These are phyloP conservation scores for Tetropium fuscum DNA, from an alignment of 2,888 invertebrate species.

Conservation along the genomic window DNA sequence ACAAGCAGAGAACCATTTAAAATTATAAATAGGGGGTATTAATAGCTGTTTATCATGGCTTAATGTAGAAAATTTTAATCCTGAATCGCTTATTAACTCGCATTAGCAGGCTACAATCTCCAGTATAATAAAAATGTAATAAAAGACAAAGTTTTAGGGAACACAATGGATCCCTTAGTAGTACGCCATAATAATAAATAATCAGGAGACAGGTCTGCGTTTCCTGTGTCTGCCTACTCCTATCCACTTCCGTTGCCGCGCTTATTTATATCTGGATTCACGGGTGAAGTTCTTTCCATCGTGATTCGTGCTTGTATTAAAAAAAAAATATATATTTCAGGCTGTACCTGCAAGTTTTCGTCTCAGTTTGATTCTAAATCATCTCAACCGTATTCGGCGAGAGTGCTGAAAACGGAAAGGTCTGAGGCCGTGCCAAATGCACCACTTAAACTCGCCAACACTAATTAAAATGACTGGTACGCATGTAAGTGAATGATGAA, in stretches of 20 bases:
- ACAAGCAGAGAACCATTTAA: not conserved
- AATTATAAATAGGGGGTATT: conserved; percentile 17
- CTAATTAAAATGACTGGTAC: conserved; percentile 52
- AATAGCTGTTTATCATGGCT: conserved; percentile 21
- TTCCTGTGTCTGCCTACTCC: conserved; percentile 56
- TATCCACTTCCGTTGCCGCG: conserved; percentile 21
- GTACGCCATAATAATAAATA: conserved; percentile 63
- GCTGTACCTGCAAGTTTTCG: not conserved
- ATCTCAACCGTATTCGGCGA: conserved; percentile 32
- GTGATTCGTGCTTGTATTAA: conserved; percentile 5
- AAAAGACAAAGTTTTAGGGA: conserved; percentile 49
- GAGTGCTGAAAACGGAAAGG: conserved; percentile 43
- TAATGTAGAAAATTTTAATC: conserved; percentile 32
- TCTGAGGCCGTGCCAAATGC: conserved; percentile 49
- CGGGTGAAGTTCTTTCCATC: conserved; percentile 1
- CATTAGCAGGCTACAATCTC: conserved; percentile 25
- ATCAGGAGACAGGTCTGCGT: conserved; percentile 58
- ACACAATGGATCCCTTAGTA: conserved; percentile 56
- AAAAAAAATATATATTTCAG: conserved; percentile 20
- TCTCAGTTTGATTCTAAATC: conserved; percentile 33
- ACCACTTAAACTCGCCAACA: conserved; percentile 41
- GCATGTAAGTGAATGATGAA: conserved; percentile 48
- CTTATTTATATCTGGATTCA: conserved; percentile 25
- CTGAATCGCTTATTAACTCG: conserved; percentile 34
- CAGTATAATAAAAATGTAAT: conserved; percentile 48